Conservation (phyloP, 2,797 vertebrate genomes). For the Holocentrus rufus region DNA sequence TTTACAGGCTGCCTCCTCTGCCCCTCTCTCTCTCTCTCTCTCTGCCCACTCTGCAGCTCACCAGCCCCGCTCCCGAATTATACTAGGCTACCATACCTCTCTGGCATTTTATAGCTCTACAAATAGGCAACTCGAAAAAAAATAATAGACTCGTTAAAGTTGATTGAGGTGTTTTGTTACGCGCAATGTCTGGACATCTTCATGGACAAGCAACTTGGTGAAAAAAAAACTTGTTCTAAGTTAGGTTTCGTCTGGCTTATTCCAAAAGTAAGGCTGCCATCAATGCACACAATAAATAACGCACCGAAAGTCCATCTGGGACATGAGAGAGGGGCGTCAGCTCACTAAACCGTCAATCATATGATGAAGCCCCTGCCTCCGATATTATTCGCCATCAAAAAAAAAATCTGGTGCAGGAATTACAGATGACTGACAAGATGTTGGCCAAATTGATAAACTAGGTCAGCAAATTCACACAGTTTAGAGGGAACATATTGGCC, state of each 20-base stretch:
- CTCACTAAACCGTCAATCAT: no score
- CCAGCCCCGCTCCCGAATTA: slow-evolving; percentile 56
- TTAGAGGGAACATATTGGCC: no score
- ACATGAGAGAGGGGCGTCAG: no score
- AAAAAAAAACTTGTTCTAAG: slow-evolving; percentile 7
- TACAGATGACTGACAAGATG: no score
- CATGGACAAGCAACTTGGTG: background rate
- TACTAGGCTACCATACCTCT: slow-evolving; percentile 30
- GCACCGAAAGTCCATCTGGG: background rate
- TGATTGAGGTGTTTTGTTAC: background rate
- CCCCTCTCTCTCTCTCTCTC: slow-evolving; percentile 44
- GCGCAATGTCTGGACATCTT: slow-evolving; percentile 20
- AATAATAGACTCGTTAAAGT: background rate
- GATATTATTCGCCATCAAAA: no score
- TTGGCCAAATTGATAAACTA: no score
- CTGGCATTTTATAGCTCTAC: slow-evolving; percentile 18
- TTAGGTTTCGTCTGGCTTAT: background rate
- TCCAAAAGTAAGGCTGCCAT: background rate
- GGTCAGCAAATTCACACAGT: no score
- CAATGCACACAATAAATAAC: background rate
- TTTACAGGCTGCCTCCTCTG: slow-evolving; percentile 75
- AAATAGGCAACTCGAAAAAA: background rate
- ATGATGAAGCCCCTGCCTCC: no score
- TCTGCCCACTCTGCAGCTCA: slow-evolving; percentile 64
- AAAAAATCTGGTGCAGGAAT: no score